phyloP scores from a whole-genome alignment of 2,888 invertebrate species.

The Drosophila tripunctata region DNA sequence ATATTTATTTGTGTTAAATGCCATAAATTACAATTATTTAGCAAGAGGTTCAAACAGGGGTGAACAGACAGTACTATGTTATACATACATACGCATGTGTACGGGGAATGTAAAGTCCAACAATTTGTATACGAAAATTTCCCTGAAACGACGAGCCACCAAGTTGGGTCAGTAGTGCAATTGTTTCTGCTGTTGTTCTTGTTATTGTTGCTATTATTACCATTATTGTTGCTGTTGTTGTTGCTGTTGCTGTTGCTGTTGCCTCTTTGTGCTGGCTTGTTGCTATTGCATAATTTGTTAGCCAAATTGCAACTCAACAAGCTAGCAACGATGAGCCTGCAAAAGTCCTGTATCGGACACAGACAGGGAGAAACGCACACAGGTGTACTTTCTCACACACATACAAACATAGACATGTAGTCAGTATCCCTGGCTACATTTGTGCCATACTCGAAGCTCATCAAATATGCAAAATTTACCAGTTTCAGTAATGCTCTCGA shows the following conservation, averaged over 20 bases:
- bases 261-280: conserved; percentile 36
- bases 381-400: conserved; percentile 18
- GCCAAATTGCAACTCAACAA: conserved; percentile 78
- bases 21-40: conserved; percentile 80
- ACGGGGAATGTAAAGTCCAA: conserved; percentile 47
- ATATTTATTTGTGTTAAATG: conserved; percentile 78
- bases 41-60: conserved; percentile 53
- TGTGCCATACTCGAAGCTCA: conserved; percentile 41
- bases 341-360: conserved; percentile 30
- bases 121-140: conserved; percentile 36
- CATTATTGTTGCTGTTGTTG: conserved; percentile 40
- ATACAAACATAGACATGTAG: conserved; percentile 9
- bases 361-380: conserved; percentile 3
- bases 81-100: too few relatives aligned
- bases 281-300: conserved; percentile 73
- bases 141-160: neutral
- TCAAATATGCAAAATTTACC: conserved; percentile 72
- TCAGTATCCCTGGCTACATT: conserved; percentile 13
- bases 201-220: conserved; percentile 8
- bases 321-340: conserved; percentile 51
- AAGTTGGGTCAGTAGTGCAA: conserved; percentile 69
- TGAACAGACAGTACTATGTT: conserved; percentile 2
- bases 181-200: conserved; percentile 17
- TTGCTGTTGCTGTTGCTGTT: conserved; percentile 17
- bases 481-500: conserved; percentile 40